Percentiles rank a stretch among this genome's conserved stretches.
Conservation (phyloP, 2,888 invertebrate genomes). For the Melinaea marsaeus region DNA sequence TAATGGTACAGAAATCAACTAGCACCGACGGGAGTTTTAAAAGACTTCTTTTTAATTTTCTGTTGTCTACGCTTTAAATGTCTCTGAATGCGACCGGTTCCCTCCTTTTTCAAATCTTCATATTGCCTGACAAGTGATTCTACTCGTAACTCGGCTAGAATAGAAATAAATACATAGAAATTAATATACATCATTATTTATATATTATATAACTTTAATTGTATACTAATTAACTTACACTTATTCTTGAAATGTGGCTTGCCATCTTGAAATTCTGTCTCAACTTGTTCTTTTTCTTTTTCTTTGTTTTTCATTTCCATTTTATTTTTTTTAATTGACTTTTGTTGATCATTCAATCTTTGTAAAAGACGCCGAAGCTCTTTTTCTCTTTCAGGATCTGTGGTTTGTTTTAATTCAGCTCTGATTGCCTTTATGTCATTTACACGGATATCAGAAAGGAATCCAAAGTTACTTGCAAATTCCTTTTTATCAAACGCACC, state of each 20-base stretch:
- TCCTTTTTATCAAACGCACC: slow-evolving; percentile 86
- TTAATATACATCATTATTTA: background rate
- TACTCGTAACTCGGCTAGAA: slow-evolving; percentile 87
- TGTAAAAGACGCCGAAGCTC: slow-evolving; percentile 85
- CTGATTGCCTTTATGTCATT: slow-evolving; percentile 83
- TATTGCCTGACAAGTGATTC: slow-evolving; percentile 87
- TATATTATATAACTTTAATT: background rate
- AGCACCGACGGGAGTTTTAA: slow-evolving; percentile 54
- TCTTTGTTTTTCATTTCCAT: slow-evolving; percentile 72
- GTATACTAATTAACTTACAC: slow-evolving; percentile 45
- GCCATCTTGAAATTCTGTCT: slow-evolving; percentile 79
- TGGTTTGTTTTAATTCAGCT: slow-evolving; percentile 78
- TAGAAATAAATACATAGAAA: slow-evolving; percentile 10
- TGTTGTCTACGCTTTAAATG: slow-evolving; percentile 89
- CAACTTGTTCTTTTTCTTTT: slow-evolving; percentile 73
- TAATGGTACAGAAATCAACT: slow-evolving; percentile 34
- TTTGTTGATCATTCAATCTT: slow-evolving; percentile 87
- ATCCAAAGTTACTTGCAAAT: slow-evolving; percentile 88
- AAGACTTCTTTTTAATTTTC: slow-evolving; percentile 79
- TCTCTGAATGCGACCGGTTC: slow-evolving; percentile 85
- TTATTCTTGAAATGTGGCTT: slow-evolving; percentile 81
- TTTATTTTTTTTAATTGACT: slow-evolving; percentile 78
- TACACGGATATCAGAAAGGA: slow-evolving; percentile 83
- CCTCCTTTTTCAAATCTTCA: slow-evolving; percentile 85
- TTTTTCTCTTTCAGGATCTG: slow-evolving; percentile 79